Conservation (phyloP, 2,888 invertebrate species). For the Ischnus inquisitorius region DNA sequence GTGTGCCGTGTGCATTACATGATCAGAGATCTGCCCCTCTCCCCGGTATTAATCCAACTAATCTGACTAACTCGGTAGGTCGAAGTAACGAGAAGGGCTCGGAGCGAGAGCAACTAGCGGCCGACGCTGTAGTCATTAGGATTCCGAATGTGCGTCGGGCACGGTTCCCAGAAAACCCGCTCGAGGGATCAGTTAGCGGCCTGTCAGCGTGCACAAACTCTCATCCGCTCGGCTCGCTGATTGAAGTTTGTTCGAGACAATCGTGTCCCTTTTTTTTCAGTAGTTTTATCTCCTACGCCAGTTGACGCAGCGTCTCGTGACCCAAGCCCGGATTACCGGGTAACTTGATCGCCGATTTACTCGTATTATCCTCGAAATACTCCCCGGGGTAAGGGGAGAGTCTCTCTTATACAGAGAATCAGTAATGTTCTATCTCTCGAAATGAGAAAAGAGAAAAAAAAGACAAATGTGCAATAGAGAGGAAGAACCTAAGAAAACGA, state of each 20-base stretch:
- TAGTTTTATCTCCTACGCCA: not conserved
- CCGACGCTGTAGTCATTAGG: constrained; percentile 59
- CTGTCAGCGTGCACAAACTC: constrained; percentile 62
- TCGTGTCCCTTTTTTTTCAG: constrained; percentile 9
- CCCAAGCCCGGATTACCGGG: constrained; percentile 2
- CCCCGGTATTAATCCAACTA: constrained; percentile 55
- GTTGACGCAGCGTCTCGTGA: not conserved
- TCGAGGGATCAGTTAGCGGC: constrained; percentile 64
- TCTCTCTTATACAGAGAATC: not conserved
- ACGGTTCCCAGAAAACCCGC: constrained; percentile 9
- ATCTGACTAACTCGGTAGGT: constrained; percentile 4
- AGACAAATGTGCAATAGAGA: constrained; percentile 34
- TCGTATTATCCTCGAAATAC: constrained; percentile 19
- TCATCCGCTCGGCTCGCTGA: constrained; percentile 34
- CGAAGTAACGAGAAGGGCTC: constrained; percentile 47
- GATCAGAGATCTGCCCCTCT: constrained; percentile 53
- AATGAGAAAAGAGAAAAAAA: not conserved
- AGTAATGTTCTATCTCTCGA: not conserved
- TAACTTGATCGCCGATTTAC: constrained; percentile 34
- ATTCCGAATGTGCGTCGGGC: constrained; percentile 65
- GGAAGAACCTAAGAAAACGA: not conserved
- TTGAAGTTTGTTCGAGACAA: constrained; percentile 65
- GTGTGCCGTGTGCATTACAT: constrained; percentile 44
- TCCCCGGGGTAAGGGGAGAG: not conserved
- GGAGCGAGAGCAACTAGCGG: constrained; percentile 7